Evolutionary conservation across 1,140 invertebrate genomes (phyloP), one percentile per base, ranked within the genome.

Genomic region (Atta cephalotes): DNA sequence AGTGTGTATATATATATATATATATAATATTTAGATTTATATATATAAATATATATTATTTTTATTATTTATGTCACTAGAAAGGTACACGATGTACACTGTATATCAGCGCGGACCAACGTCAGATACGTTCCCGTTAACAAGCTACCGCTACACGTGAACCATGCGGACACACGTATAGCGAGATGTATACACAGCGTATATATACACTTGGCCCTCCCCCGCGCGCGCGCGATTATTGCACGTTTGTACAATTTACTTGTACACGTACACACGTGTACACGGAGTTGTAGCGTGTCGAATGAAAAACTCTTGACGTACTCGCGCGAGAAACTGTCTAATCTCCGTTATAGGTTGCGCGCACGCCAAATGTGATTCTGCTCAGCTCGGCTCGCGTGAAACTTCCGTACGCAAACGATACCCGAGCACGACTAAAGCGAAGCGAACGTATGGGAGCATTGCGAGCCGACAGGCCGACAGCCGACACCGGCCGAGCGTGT

Each of bases 401-500:
- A 88, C 84, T 7, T 76, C 35, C 35, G 6, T 35, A 88, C 84
- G 79, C 74, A 35, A 87, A 63, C 86, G 63, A 91, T 63, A 62
- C 77, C 85, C 76, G 88, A 91, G 88, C 80, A 91, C 90, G 88
- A 91, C 91, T 91, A 3, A 16, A 74, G 86, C 79, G 53, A 25
- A 71, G 68, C 62, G 28, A 81, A 35, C 65, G 65, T 68, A 63
- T 31, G 45, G 85, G 81, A 88, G 87, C 72, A 10, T 84, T 66
- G 89, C 80, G 88, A 90, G 77, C 90, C 91, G 91, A 91, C 81
- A 74, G 31, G 31, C 31, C 31, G 31, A 35, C 31, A 90, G 77
- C 90, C 91, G 91, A 91, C 77, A 74, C 86, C 77, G 87, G 82
- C 89, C 89, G 89, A 91, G 89, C 89, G 89, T 90, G 89, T 88